phyloP scores from a whole-genome alignment of 2,888 invertebrate species.

The Odontomyia ornata region DNA sequence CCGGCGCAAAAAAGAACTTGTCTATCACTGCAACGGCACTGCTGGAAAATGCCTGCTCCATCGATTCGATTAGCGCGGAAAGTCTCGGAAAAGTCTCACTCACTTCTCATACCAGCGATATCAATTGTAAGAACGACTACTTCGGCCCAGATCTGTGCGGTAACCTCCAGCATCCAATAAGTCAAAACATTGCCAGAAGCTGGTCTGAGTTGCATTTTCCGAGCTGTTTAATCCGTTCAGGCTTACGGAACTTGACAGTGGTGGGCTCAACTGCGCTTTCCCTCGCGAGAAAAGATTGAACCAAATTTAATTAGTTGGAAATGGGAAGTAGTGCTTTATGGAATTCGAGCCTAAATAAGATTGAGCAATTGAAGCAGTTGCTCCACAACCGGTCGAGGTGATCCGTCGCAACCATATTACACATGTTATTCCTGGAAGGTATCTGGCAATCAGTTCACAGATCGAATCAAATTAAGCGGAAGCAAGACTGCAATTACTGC shows the following conservation, averaged over 20 bases:
- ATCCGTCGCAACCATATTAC: not conserved
- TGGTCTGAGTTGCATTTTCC: not conserved
- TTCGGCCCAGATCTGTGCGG: not conserved
- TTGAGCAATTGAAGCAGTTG: not conserved
- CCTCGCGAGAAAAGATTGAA: not conserved
- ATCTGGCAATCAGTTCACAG: not conserved
- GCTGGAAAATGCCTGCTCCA: constrained; percentile 13
- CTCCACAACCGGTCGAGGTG: not conserved
- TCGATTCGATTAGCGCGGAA: not conserved
- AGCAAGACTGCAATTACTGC: constrained; percentile 22
- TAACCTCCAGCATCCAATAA: not conserved
- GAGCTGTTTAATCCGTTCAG: no score
- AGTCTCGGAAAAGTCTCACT: not conserved
- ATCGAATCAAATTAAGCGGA: constrained; percentile 21
- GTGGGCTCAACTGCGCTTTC: not conserved
- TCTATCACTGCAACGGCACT: constrained; percentile 37
- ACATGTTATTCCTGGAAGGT: not conserved
- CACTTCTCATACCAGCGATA: not conserved
- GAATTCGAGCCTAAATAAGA: not conserved
- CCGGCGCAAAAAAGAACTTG: constrained; percentile 48
- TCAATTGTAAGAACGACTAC: not conserved
- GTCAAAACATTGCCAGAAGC: not conserved
- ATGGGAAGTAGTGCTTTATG: not conserved
- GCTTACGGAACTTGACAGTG: not conserved
- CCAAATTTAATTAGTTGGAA: not conserved